These are phyloP conservation scores for Bugulina stolonifera DNA, from an alignment of 2,888 invertebrate species.

Conservation along the genomic window DNA sequence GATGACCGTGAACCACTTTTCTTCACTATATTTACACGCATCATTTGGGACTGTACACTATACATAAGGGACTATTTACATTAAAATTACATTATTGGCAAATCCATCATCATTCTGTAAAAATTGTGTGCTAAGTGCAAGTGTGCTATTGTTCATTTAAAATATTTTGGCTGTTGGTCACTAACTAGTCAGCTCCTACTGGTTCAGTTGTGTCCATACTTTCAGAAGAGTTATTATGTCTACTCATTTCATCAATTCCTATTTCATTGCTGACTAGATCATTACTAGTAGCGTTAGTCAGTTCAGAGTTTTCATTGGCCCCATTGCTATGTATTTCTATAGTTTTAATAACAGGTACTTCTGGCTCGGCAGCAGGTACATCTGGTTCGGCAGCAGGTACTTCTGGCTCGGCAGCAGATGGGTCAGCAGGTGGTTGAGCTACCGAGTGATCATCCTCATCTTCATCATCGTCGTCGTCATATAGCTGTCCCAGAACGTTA, in stretches of 20 bases:
- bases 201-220: too few relatives aligned
- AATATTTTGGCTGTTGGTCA: too few relatives aligned
- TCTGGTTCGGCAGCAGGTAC: not conserved
- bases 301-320: not conserved
- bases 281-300: not conserved
- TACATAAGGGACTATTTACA: too few relatives aligned
- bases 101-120: too few relatives aligned
- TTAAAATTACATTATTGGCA: not conserved
- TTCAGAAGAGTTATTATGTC: too few relatives aligned
- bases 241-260: too few relatives aligned
- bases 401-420: not conserved
- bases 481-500: conserved; percentile 12
- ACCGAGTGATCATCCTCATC: not conserved
- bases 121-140: too few relatives aligned
- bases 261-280: too few relatives aligned
- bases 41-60: not conserved
- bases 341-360: not conserved
- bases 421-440: not conserved
- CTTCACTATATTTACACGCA: not conserved
- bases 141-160: too few relatives aligned
- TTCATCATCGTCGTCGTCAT: conserved; percentile 19
- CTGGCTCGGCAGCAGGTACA: not conserved
- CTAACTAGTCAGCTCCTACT: too few relatives aligned
- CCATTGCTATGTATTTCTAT: not conserved
- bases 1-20: too few relatives aligned